Evolutionary conservation across 2,113 vertebrate genomes (phyloP).

Genomic region (Gobius niger): DNA sequence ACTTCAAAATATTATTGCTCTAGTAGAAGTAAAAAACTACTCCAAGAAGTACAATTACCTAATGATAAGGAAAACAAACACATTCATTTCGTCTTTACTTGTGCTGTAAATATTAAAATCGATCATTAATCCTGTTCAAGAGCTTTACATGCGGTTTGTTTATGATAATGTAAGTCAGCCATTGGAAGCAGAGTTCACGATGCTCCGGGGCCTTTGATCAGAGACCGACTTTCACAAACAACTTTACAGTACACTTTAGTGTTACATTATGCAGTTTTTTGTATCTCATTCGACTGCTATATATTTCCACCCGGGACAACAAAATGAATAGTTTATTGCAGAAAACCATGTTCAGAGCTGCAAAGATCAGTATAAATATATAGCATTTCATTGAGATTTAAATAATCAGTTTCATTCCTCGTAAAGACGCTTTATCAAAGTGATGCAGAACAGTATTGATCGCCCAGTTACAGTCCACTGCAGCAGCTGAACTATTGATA

Average conservation of each 20-base stretch:
- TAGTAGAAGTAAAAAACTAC: no score
- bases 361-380: constrained; percentile 1
- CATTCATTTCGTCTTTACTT: no score
- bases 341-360: background rate
- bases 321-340: background rate
- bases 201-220: background rate
- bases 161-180: background rate
- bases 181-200: background rate
- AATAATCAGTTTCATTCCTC: background rate
- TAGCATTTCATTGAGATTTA: background rate
- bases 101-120: no score
- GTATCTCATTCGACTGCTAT: no score
- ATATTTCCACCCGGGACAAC: background rate
- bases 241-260: background rate
- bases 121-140: background rate
- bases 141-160: background rate
- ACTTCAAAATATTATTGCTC: no score
- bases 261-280: background rate
- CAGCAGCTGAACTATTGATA: constrained; percentile 44
- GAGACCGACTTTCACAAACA: background rate
- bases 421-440: background rate
- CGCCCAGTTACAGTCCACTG: constrained; percentile 25
- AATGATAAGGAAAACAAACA: no score
- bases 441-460: background rate
- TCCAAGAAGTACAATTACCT: no score